Evolutionary conservation across 1,140 invertebrate genomes (phyloP), one percentile per base, ranked within the genome.

Genomic region (Telenomus remus): DNA sequence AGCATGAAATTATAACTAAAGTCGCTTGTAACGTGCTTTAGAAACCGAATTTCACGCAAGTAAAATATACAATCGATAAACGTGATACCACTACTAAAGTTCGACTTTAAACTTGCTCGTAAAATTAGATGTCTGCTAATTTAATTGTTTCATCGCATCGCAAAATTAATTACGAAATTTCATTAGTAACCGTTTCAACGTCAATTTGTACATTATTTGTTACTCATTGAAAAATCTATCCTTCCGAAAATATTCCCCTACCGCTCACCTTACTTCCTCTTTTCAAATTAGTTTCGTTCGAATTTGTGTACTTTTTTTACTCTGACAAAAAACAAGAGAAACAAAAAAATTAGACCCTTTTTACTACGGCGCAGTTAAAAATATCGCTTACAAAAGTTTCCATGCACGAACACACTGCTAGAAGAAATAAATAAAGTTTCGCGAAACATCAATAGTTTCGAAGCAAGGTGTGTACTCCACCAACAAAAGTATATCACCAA

Each of bases 31-130:
- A 48, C 61, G 27, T 14, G 44, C 11, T 55, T 54, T 47, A 12
- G 19, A 64, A 39, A 64, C 15, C 43, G 54, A 64, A 64, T 54
- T 64, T 55, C 51, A 48, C 34, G 27, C 50, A 15, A 55, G 51
- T 33, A 64, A 64, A 54, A 55, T 64, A 42, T 54, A 54, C 43
- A 64, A 64, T 64, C 61, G 61, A 64, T 64, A 64, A 64, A 64
- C 51, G 50, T 54, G 61, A 64, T 55, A 39, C 49, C 11, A 54
- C 11, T 64, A 55, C 51, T 48, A 37, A 64, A 64, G 10, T 13
- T 12, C 13, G 0, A 35, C 34, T 60, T 11, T n/a, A 59, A 48
- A 59, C 16, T 59, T 48, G 14, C 11, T 13, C 43, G 6, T 46
- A 46, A 46, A 46, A 15, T 46, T 14, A 13, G 11, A 39, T 39